phyloP scores from a whole-genome alignment of 2,113 vertebrate species.

The Noctilio leporinus region DNA sequence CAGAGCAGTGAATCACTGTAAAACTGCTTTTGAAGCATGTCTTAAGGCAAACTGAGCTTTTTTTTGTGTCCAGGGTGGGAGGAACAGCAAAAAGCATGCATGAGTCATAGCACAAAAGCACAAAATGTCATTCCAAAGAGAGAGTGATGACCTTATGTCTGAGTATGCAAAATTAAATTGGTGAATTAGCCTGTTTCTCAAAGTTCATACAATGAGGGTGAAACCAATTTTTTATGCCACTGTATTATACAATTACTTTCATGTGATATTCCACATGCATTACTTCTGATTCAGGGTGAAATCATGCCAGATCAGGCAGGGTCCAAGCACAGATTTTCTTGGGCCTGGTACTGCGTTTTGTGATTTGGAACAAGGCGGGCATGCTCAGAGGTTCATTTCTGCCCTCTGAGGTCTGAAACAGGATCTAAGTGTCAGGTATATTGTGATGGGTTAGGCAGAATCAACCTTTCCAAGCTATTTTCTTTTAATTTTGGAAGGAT shows the following conservation, averaged over 20 bases:
- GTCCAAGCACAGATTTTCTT: neutral
- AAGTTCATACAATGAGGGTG: neutral
- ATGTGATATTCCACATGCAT: neutral
- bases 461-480: neutral
- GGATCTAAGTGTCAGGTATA: neutral
- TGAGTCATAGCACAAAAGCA: conserved; percentile 42
- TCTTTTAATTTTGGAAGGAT: neutral
- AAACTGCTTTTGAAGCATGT: neutral
- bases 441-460: neutral
- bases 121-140: conserved; percentile 1
- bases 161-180: neutral
- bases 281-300: neutral
- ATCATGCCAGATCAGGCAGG: neutral
- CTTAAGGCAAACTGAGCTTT: neutral
- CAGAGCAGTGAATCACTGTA: neutral
- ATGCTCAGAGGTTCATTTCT: neutral
- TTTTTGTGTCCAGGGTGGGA: neutral
- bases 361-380: neutral
- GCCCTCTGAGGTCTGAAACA: neutral
- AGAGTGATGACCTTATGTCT: neutral
- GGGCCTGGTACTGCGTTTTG: neutral
- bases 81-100: neutral
- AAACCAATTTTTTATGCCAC: neutral
- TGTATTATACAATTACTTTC: neutral
- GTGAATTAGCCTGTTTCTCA: neutral